Conservation (phyloP, 2,797 vertebrate species). For the Acrossocheilus fasciatus region DNA sequence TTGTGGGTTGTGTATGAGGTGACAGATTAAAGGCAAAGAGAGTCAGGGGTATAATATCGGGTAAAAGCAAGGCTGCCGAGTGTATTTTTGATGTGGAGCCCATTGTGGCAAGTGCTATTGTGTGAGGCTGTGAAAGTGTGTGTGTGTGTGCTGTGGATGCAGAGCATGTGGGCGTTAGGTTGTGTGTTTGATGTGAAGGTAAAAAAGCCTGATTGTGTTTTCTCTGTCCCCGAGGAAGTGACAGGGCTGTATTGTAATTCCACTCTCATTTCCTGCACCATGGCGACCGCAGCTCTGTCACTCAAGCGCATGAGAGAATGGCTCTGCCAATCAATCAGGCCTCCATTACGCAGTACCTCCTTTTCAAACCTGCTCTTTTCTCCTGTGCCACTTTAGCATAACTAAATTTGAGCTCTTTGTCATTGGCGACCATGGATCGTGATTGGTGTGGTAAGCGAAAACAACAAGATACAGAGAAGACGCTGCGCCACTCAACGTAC, state of each 20-base stretch:
- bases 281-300: conserved; percentile 75
- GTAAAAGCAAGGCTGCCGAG: conserved; percentile 48
- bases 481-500: neutral
- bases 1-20: conserved; percentile 44
- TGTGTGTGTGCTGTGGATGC: conserved; percentile 8
- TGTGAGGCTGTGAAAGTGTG: conserved; percentile 37
- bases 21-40: conserved; percentile 54
- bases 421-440: conserved; percentile 51
- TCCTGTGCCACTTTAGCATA: conserved; percentile 70
- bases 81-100: conserved; percentile 41
- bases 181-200: conserved; percentile 66
- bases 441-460: conserved; percentile 60
- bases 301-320: conserved; percentile 76
- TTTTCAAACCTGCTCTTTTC: conserved; percentile 56
- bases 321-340: conserved; percentile 78
- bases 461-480: conserved; percentile 14
- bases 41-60: conserved; percentile 57
- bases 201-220: conserved; percentile 75
- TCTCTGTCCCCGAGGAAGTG: conserved; percentile 78
- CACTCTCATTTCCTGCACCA: conserved; percentile 79
- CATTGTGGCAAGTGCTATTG: conserved; percentile 49
- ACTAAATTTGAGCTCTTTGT: conserved; percentile 71
- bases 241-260: conserved; percentile 81
- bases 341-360: conserved; percentile 68
- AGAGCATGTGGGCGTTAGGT: conserved; percentile 49